A percentile compares a stretch with the other conserved stretches of the same genome.
Conservation (phyloP, 2,113 vertebrate genomes). For the Jacana jacana region DNA sequence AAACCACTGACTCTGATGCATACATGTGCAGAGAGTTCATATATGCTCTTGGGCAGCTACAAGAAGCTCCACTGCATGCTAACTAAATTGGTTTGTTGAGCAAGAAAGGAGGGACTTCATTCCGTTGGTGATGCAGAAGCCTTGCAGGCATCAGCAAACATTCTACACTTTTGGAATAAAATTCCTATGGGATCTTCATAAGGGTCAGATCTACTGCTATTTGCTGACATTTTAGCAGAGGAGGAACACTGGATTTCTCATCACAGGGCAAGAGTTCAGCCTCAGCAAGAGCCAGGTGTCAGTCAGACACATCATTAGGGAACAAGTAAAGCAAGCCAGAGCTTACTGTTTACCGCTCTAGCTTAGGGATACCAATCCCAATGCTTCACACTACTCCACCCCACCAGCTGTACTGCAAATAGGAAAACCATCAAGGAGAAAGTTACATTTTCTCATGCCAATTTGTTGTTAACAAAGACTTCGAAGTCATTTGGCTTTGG, state of each 20-base stretch:
- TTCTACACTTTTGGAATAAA: neutral
- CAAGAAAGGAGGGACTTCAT: neutral
- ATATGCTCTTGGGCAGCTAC: neutral
- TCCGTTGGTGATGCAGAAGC: neutral
- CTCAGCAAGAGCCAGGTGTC: neutral
- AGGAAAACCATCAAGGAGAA: neutral
- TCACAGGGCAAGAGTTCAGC: neutral
- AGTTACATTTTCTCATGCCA: neutral
- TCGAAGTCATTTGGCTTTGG: neutral
- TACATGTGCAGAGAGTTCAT: neutral
- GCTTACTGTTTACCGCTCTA: neutral
- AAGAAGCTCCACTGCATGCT: neutral
- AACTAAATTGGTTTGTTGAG: neutral
- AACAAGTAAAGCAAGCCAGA: neutral
- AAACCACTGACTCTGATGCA: neutral
- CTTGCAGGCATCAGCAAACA: neutral
- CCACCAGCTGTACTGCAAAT: neutral
- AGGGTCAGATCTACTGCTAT: neutral
- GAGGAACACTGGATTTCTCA: neutral
- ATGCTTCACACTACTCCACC: neutral
- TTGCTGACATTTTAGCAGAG: neutral
- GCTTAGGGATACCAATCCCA: neutral
- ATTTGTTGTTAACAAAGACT: neutral
- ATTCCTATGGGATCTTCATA: neutral
- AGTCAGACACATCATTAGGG: neutral